These are phyloP conservation scores for Gorsachius goisagi DNA, from an alignment of 2,113 vertebrate genomes.

Conservation along the genomic window DNA sequence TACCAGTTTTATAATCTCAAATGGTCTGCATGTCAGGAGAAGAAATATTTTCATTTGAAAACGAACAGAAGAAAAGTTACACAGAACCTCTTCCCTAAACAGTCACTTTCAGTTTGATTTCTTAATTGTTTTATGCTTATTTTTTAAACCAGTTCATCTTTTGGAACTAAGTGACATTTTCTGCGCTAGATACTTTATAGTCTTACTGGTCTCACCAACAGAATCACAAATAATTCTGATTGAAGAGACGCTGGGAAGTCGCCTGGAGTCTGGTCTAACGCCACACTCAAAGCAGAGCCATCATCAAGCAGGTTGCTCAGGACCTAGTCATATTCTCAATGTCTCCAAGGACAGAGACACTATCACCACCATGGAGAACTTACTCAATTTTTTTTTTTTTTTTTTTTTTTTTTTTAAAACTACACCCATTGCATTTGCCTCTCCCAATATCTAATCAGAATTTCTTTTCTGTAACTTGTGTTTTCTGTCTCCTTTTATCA, in stretches of 20 bases:
- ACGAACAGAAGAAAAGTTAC: background rate
- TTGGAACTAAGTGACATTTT: background rate
- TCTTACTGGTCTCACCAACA: background rate
- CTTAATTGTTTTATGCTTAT: background rate
- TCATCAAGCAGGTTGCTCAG: background rate
- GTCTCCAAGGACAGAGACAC: background rate
- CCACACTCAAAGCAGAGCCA: background rate
- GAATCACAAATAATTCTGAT: background rate
- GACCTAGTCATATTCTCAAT: background rate
- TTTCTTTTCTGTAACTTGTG: background rate
- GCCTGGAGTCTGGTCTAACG: background rate
- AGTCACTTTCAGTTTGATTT: background rate
- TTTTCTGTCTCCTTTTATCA: background rate
- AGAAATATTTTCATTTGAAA: background rate
- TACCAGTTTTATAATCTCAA: background rate
- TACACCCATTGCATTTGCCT: background rate
- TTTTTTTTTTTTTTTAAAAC: background rate
- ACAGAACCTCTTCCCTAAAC: background rate
- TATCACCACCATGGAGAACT: background rate
- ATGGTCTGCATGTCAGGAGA: background rate
- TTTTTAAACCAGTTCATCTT: background rate
- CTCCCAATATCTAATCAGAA: background rate
- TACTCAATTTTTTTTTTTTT: background rate
- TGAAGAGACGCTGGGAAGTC: background rate
- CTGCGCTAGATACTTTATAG: background rate